Conservation (phyloP, 2,797 vertebrate genomes). For the Sebastes melanostomus region DNA sequence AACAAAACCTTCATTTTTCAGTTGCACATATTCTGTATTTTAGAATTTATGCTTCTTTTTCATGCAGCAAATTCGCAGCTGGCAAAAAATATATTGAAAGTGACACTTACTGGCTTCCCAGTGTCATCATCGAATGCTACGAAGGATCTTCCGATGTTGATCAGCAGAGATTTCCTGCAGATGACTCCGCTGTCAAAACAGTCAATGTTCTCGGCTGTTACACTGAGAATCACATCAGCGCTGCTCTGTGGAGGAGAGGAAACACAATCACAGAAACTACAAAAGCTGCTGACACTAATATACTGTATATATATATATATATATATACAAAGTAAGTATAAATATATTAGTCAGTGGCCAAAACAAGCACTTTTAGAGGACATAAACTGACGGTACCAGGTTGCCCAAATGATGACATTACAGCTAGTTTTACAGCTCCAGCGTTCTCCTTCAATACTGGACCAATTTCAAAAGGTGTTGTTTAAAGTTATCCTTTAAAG, state of each 20-base stretch:
- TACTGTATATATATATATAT: too few species aligned
- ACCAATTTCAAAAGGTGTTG: too few species aligned
- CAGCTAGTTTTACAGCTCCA: too few species aligned
- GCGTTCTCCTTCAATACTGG: not conserved
- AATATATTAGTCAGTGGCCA: too few species aligned
- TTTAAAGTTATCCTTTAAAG: not conserved
- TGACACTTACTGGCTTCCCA: constrained; percentile 87
- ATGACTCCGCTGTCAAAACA: constrained; percentile 90
- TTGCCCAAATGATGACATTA: too few species aligned
- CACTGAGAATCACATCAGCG: constrained; percentile 82
- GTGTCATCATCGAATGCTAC: constrained; percentile 89
- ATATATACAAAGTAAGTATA: too few species aligned
- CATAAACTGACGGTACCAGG: too few species aligned
- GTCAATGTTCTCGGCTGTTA: constrained; percentile 89
- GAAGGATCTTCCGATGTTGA: constrained; percentile 86
- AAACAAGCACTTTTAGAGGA: too few species aligned
- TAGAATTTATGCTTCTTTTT: not conserved
- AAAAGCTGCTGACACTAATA: not conserved
- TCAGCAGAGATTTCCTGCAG: constrained; percentile 90
- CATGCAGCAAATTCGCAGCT: not conserved
- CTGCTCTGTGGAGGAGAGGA: constrained; percentile 80
- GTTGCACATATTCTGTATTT: not conserved
- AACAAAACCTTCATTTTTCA: not conserved
- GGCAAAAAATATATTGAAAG: not conserved
- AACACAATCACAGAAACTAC: not conserved